phyloP scores from a whole-genome alignment of 2,113 vertebrate genomes.

The Motacilla alba region DNA sequence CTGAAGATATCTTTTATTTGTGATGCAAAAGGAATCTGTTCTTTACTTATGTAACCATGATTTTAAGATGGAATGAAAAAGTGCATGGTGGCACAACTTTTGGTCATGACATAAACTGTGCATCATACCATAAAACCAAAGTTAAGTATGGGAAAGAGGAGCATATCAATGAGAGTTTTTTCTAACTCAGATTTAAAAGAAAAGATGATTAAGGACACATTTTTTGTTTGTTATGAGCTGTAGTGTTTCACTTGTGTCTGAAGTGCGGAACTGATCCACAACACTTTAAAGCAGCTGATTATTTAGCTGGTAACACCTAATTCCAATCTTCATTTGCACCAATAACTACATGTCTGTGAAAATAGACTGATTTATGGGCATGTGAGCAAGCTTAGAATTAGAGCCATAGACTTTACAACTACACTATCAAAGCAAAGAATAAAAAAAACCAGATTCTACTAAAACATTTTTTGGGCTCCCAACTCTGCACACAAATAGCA shows the following conservation, averaged over 20 bases:
- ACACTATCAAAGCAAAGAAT: background rate
- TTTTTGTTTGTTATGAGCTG: background rate
- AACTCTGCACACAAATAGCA: background rate
- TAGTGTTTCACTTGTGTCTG: background rate
- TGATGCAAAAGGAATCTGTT: background rate
- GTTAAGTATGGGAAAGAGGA: background rate
- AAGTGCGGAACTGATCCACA: background rate
- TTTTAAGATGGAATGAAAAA: background rate
- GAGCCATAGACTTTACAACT: background rate
- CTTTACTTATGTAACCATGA: fast-evolving
- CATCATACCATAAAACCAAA: background rate
- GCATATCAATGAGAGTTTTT: background rate
- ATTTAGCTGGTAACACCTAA: background rate
- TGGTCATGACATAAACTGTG: background rate
- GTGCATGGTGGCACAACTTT: fast-evolving
- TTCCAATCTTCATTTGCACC: background rate
- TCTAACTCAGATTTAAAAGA: background rate
- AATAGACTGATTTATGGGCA: background rate
- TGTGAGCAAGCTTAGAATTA: background rate
- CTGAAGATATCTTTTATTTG: background rate
- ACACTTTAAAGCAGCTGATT: background rate
- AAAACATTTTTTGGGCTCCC: background rate
- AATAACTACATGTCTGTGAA: background rate
- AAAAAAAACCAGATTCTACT: background rate
- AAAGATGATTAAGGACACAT: background rate